Evolutionary conservation across 2,113 vertebrate genomes (phyloP).

Genomic region (Prionailurus viverrinus): DNA sequence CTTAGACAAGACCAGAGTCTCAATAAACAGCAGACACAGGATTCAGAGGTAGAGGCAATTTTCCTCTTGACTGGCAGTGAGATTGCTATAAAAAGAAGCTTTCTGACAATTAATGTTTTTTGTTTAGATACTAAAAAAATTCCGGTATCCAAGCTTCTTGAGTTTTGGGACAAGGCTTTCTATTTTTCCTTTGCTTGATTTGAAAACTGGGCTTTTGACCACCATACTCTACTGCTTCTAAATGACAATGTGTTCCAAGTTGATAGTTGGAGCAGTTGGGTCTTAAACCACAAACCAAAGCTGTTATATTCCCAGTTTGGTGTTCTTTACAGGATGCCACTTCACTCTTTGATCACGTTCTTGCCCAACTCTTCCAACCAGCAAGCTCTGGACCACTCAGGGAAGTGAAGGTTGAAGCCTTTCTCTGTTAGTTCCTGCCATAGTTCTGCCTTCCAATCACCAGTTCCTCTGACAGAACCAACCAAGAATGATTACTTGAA

Average conservation of each 20-base stretch:
- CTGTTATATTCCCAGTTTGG: background rate
- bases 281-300: background rate
- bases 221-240: background rate
- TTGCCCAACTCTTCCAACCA: fast-evolving
- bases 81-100: background rate
- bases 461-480: background rate
- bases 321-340: background rate
- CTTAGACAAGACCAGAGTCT: background rate
- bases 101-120: background rate
- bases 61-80: background rate
- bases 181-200: background rate
- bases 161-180: background rate
- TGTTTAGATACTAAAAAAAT: background rate
- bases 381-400: background rate
- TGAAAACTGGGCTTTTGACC: background rate
- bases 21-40: background rate
- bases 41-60: background rate
- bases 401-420: background rate
- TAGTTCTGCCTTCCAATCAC: background rate
- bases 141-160: background rate
- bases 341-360: background rate
- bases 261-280: background rate
- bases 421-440: background rate
- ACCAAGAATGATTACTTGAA: background rate
- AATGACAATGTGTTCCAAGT: background rate